Percentiles rank a stretch among this genome's conserved stretches.
These are phyloP conservation scores for Tychaedon coryphoeus DNA, from an alignment of 2,113 vertebrate species.

Conservation along the genomic window DNA sequence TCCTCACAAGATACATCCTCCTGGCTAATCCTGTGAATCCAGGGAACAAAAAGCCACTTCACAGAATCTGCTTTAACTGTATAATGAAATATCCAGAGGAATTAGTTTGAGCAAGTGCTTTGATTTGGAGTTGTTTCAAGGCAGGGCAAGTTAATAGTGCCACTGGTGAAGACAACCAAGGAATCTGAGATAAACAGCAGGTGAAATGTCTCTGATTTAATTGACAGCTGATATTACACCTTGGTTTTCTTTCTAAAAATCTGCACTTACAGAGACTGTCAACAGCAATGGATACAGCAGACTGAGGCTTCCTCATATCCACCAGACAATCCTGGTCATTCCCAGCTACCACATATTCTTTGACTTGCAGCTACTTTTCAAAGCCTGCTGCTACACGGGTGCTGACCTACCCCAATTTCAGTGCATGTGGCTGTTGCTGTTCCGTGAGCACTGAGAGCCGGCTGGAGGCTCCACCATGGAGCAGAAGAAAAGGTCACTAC, in stretches of 20 bases:
- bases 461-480: background rate
- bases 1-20: background rate
- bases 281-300: background rate
- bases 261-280: background rate
- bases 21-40: background rate
- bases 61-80: background rate
- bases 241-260: background rate
- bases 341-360: background rate
- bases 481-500: slow-evolving; percentile 18
- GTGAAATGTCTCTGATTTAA: background rate
- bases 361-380: background rate
- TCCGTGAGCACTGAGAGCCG: background rate
- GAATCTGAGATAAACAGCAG: slow-evolving; percentile 25
- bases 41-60: slow-evolving; percentile 30
- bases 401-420: background rate
- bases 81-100: slow-evolving; percentile 31
- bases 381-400: background rate
- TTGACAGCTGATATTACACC: background rate
- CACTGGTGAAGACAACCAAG: slow-evolving; percentile 18
- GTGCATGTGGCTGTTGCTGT: background rate
- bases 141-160: background rate
- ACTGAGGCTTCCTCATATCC: background rate
- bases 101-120: background rate
- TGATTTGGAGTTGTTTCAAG: slow-evolving; percentile 19
- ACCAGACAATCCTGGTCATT: background rate